Evolutionary conservation across 2,797 vertebrate genomes (phyloP).

Genomic region (Merluccius polli): DNA sequence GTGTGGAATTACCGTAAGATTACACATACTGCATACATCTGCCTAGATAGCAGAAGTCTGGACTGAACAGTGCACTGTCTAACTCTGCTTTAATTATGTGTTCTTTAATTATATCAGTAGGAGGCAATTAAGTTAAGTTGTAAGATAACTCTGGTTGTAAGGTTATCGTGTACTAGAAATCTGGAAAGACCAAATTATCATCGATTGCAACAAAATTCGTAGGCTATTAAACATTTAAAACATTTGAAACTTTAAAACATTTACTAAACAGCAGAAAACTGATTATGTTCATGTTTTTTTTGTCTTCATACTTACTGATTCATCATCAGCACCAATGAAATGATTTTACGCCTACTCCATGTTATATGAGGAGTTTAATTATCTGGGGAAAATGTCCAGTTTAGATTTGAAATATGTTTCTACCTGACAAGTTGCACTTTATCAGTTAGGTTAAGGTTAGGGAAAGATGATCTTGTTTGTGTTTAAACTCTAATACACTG

Average conservation of each 20-base stretch:
- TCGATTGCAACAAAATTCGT: not conserved
- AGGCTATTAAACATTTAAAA: not conserved
- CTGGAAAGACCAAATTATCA: not conserved
- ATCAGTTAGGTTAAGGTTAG: too few relatives aligned
- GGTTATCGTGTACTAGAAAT: not conserved
- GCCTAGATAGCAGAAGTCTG: too few relatives aligned
- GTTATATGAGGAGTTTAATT: too few relatives aligned
- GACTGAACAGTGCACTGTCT: too few relatives aligned
- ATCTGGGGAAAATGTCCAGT: too few relatives aligned
- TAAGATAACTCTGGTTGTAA: not conserved
- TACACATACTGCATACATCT: too few relatives aligned
- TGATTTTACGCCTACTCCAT: not conserved
- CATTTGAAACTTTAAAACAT: not conserved
- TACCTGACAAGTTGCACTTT: not conserved
- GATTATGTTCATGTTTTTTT: not conserved
- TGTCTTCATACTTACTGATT: not conserved
- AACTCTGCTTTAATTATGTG: too few relatives aligned
- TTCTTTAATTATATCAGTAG: too few relatives aligned
- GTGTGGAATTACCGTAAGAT: too few relatives aligned
- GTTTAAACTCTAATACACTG: not conserved
- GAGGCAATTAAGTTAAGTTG: too few relatives aligned
- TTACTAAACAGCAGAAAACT: not conserved
- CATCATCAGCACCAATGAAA: not conserved
- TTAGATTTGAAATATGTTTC: not conserved
- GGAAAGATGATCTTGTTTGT: not conserved